A percentile compares a stretch with the other conserved stretches of the same genome.
phyloP scores from a whole-genome alignment of 2,797 vertebrate genomes.

The Garrulus glandarius region DNA sequence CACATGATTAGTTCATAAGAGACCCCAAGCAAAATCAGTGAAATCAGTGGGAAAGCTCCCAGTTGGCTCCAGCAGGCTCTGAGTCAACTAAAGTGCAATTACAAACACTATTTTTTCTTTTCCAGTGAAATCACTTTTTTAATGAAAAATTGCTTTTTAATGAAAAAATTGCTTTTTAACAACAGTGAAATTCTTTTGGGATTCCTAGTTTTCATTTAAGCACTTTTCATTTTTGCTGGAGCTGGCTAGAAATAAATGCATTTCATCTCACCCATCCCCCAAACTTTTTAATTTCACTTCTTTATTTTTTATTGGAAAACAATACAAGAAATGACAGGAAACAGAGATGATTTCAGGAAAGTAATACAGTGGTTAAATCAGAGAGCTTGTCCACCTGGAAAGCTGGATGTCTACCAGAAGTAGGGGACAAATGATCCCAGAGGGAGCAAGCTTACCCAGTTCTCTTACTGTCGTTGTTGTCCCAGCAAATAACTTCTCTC shows the following conservation, averaged over 20 bases:
- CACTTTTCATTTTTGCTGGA: neutral
- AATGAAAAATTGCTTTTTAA: neutral
- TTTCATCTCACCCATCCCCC: neutral
- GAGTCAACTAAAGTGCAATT: constrained; percentile 28
- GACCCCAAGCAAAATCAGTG: constrained; percentile 17
- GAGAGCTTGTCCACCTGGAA: neutral
- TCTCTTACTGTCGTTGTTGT: neutral
- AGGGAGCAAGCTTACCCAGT: neutral
- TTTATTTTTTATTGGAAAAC: neutral
- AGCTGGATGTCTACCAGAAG: neutral
- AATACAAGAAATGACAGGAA: neutral
- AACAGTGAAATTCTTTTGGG: neutral
- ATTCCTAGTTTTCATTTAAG: neutral
- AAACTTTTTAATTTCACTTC: neutral
- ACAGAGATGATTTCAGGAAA: neutral
- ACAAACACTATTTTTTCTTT: neutral
- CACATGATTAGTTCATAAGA: neutral
- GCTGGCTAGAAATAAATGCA: neutral
- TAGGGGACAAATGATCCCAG: neutral
- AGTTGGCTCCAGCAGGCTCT: constrained; percentile 22
- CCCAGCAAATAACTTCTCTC: neutral
- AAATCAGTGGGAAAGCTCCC: constrained; percentile 44
- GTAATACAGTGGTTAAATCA: neutral
- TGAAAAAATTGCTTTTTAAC: constrained; percentile 7
- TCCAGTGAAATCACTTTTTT: neutral